A percentile compares a stretch with the other conserved stretches of the same genome.
Conservation (phyloP, 1,140 invertebrate genomes). For the Lepidurus apus region DNA sequence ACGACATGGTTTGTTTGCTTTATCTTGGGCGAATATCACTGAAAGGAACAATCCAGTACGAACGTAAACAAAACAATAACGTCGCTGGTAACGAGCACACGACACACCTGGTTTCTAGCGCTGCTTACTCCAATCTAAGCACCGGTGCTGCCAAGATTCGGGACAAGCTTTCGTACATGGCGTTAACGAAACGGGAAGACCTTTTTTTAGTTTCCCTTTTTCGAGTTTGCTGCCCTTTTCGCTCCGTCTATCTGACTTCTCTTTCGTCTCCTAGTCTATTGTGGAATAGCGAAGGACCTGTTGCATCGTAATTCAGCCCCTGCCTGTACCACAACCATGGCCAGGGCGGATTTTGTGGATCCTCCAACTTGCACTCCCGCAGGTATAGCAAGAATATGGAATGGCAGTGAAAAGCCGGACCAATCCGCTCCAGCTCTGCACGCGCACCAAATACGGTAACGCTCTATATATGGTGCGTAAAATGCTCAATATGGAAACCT, state of each 20-base stretch:
- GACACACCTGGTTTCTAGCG: slow-evolving; percentile 12
- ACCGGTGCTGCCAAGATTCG: slow-evolving; percentile 6
- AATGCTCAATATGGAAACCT: no score
- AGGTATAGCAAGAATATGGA: background rate
- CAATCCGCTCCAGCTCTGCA: background rate
- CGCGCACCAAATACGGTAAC: background rate
- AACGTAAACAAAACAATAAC: background rate
- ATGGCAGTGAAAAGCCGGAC: background rate
- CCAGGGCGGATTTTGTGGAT: background rate
- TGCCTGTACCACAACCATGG: background rate
- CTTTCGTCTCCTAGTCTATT: background rate
- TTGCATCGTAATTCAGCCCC: background rate
- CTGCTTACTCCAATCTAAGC: slow-evolving; percentile 9
- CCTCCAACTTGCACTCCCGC: background rate
- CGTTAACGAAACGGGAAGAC: background rate
- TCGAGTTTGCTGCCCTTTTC: background rate
- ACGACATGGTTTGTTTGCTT: background rate
- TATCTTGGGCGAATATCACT: background rate
- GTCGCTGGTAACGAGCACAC: background rate
- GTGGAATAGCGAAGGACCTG: background rate
- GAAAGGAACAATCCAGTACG: background rate
- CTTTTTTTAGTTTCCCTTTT: background rate
- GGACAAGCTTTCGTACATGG: background rate
- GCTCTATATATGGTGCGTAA: no score
- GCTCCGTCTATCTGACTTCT: background rate